Base-by-base conservation (phyloP, 1,140 invertebrate genomes). In the Drosophila arizonae region DNA sequence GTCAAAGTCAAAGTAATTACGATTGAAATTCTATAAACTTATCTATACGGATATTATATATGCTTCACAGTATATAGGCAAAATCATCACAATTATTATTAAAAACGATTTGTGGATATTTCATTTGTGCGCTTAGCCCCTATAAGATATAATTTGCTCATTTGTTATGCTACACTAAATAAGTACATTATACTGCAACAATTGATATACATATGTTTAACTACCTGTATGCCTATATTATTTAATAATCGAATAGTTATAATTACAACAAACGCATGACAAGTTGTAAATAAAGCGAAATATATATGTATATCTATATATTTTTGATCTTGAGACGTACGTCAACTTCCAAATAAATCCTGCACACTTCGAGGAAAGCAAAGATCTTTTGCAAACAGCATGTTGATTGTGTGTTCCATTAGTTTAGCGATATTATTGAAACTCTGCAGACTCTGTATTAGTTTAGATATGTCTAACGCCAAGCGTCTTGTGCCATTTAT, bases 211-310 rank as follows among this genome's bases (percentile, higher is more conserved):
- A 54, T 60, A 67, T 72, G 39, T 72, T 60, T 48, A 67, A 28
- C 43, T 30, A 66, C 66, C 54, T 66, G 43, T 72, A 72, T 72
- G 70, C 70, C 63, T 72, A 72, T 50, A 61, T 72, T 72, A 72
- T 72, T 61, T 67, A 72, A 67, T 72, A 67, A 79, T 79, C 77
- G 70, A 77, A 69, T 77, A 69, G 68, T 56, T 62, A 62, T 6
- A 46, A 56, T 21, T 56, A 56, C 54, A 48, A 74, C 55, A 58
- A 69, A 60, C 36, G 79, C 79, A 81, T 81, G 79, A 81, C 79
- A 81, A 52, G 74, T 61, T 81, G 79, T 81, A 81, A 77, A 81
- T 81, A 81, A 81, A 77, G 64, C 70, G 45, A 77, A 72, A 61
- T 68, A 81, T 65, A 65, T 71, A 81, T 65, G 61, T 71, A 77